A percentile compares a stretch with the other conserved stretches of the same genome.
Evolutionary conservation across 2,888 invertebrate genomes (phyloP).

Genomic region (Imbricaverruca yamaguchii): DNA sequence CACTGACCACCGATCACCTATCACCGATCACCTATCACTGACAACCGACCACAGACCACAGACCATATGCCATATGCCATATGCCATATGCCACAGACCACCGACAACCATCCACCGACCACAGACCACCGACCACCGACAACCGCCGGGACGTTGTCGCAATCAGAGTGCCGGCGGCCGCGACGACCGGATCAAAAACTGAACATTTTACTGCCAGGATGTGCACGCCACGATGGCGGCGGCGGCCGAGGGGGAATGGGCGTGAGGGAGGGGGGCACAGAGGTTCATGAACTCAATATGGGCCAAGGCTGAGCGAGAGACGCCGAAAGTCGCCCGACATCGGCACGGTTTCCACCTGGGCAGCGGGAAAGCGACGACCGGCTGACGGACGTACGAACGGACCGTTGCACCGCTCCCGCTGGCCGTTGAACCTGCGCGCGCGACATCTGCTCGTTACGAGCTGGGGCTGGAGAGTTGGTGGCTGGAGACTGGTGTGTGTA

Average conservation of each 20-base stretch:
- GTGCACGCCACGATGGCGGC: neutral
- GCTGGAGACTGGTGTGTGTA: too few relatives aligned
- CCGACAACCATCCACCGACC: too few relatives aligned
- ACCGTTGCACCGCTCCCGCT: neutral
- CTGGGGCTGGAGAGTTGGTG: too few relatives aligned
- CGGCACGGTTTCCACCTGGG: neutral
- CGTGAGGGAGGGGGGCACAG: neutral
- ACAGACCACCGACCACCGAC: neutral
- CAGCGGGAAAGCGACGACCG: neutral
- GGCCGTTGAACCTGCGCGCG: neutral
- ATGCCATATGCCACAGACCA: too few relatives aligned
- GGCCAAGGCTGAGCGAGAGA: neutral
- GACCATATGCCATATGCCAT: too few relatives aligned
- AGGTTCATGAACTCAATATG: neutral
- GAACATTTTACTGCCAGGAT: neutral
- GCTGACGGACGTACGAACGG: neutral
- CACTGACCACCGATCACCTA: too few relatives aligned
- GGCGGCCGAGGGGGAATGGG: neutral
- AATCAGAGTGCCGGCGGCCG: neutral
- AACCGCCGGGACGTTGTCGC: neutral
- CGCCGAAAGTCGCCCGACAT: neutral
- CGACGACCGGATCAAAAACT: neutral
- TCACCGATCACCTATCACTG: too few relatives aligned
- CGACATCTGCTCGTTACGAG: too few relatives aligned
- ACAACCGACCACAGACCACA: too few relatives aligned